A percentile compares a stretch with the other conserved stretches of the same genome.
These are phyloP conservation scores for Trachymyrmex cornetzi DNA, from an alignment of 1,140 invertebrate genomes.

Conservation along the genomic window DNA sequence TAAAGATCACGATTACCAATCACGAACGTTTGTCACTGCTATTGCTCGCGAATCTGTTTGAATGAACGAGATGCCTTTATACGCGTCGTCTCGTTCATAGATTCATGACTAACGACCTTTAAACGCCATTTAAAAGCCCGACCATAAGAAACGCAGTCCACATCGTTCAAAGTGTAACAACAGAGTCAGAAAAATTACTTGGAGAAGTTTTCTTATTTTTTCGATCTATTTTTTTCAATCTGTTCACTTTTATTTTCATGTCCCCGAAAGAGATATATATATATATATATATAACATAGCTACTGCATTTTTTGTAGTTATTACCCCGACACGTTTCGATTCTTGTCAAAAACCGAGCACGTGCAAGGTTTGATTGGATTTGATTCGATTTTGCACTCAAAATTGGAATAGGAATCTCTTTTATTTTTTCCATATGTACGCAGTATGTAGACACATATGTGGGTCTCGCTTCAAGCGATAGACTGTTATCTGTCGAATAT, in stretches of 20 bases:
- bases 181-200: neutral
- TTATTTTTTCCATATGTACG: conserved; percentile 7
- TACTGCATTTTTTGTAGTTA: neutral
- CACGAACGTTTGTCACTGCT: neutral
- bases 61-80: neutral
- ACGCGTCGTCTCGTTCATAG: conserved; percentile 33
- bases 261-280: neutral
- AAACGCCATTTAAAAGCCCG: conserved; percentile 11
- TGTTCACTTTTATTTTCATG: neutral
- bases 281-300: neutral
- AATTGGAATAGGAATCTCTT: conserved; percentile 38
- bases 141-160: neutral
- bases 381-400: conserved; percentile 46
- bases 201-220: neutral
- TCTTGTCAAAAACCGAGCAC: conserved; percentile 33
- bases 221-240: neutral
- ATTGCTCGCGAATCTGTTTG: conserved; percentile 13
- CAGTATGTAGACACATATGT: neutral
- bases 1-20: conserved; percentile 45
- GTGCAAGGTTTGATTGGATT: conserved; percentile 35
- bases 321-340: conserved; percentile 27
- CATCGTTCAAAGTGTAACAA: neutral
- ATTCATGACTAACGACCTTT: conserved; percentile 46
- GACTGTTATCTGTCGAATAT: neutral
- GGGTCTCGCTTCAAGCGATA: conserved; percentile 5